These are phyloP conservation scores for Caenorhabditis briggsae DNA, from an alignment of 1,140 invertebrate species.

Conservation along the genomic window DNA sequence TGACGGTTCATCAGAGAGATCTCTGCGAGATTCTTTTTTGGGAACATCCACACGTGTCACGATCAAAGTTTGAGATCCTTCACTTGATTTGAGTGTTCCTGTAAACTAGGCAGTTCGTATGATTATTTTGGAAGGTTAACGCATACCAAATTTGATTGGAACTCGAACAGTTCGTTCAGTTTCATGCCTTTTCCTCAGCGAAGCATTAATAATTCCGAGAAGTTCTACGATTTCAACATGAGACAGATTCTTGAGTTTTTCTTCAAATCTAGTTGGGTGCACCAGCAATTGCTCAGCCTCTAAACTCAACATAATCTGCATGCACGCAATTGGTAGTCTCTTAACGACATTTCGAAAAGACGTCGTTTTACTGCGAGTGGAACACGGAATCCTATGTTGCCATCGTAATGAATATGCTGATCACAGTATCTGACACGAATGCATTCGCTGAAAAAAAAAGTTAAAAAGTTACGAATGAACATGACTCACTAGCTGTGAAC, in stretches of 20 bases:
- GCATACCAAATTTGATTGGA: conserved; percentile 19
- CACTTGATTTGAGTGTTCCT: neutral
- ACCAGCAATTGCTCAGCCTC: neutral
- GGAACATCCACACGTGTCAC: neutral
- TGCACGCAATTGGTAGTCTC: conserved; percentile 17
- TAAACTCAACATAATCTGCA: conserved; percentile 13
- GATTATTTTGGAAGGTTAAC: too few species aligned
- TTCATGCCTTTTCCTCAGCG: neutral
- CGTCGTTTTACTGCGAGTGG: conserved; percentile 8
- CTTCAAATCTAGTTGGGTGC: conserved; percentile 19
- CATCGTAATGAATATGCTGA: conserved; percentile 38
- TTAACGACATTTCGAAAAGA: conserved; percentile 44
- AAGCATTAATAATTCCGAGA: conserved; percentile 3
- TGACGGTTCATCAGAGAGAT: neutral
- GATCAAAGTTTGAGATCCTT: neutral
- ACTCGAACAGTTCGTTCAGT: neutral
- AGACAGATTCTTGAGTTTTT: conserved; percentile 17
- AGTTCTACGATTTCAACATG: conserved; percentile 33
- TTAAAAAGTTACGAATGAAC: neutral
- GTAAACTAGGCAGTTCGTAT: neutral
- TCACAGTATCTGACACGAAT: conserved; percentile 39
- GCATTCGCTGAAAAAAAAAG: conserved; percentile 24
- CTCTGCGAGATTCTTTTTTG: neutral
- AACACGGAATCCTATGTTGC: conserved; percentile 29
- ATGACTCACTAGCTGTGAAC: conserved; percentile 11